Evolutionary conservation across 2,888 invertebrate genomes (phyloP).

Genomic region (Andricus quercusramuli): DNA sequence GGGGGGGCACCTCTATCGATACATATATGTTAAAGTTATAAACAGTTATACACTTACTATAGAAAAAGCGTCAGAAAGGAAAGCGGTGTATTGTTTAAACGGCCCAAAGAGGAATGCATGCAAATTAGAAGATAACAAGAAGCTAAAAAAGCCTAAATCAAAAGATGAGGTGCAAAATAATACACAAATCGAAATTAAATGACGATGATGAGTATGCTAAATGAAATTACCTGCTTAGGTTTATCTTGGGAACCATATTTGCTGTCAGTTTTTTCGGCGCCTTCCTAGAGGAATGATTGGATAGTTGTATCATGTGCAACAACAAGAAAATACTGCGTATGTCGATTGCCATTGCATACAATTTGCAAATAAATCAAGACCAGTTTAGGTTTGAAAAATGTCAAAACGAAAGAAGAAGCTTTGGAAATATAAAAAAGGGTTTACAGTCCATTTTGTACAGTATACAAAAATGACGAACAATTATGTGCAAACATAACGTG

Average conservation of each 20-base stretch:
- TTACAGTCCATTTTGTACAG: not conserved
- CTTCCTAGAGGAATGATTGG: slow-evolving; percentile 82
- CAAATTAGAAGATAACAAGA: not conserved
- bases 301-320: slow-evolving; percentile 59
- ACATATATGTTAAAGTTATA: too few relatives aligned
- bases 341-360: slow-evolving; percentile 30
- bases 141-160: not conserved
- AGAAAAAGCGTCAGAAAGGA: too few relatives aligned
- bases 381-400: not conserved
- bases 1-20: too few relatives aligned
- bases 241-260: slow-evolving; percentile 96
- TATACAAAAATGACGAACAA: not conserved
- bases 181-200: slow-evolving; percentile 43
- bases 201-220: slow-evolving; percentile 64
- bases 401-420: not conserved
- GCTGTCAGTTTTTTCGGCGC: slow-evolving; percentile 91
- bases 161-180: slow-evolving; percentile 32
- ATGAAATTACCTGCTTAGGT: slow-evolving; percentile 87
- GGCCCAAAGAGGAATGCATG: not conserved
- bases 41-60: too few relatives aligned
- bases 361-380: not conserved
- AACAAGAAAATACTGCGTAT: slow-evolving; percentile 10
- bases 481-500: not conserved
- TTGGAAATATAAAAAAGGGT: not conserved
- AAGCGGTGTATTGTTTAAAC: too few relatives aligned